These are phyloP conservation scores for Platypus cylindrus DNA, from an alignment of 2,888 invertebrate species.

Conservation along the genomic window DNA sequence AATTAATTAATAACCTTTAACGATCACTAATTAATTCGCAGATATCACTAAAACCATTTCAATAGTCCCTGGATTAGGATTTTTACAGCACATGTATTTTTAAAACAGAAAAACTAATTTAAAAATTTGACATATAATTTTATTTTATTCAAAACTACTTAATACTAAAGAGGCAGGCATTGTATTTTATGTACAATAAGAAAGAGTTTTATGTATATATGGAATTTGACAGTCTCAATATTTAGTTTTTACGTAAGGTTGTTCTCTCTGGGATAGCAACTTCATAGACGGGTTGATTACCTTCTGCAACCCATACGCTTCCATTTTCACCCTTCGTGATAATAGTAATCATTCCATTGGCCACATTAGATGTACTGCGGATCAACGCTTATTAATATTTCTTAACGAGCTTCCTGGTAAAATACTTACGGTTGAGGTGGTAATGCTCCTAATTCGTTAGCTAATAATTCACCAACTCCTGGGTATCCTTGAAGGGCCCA, in stretches of 20 bases:
- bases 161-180: too few species aligned
- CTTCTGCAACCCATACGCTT: slow-evolving; percentile 42
- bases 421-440: slow-evolving; percentile 29
- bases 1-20: too few species aligned
- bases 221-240: slow-evolving; percentile 1
- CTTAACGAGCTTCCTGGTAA: slow-evolving; percentile 1
- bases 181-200: too few species aligned
- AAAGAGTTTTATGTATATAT: too few species aligned
- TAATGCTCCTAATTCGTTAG: slow-evolving; percentile 24
- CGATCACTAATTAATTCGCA: too few species aligned
- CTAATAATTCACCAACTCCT: slow-evolving; percentile 22
- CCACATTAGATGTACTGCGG: slow-evolving; percentile 24
- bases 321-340: slow-evolving; percentile 37
- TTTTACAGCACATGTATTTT: too few species aligned
- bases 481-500: slow-evolving; percentile 22
- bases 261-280: slow-evolving; percentile 24
- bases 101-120: too few species aligned
- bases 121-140: too few species aligned
- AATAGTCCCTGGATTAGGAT: too few species aligned
- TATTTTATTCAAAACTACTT: too few species aligned
- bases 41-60: too few species aligned
- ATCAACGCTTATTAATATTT: background rate
- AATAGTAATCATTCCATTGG: slow-evolving; percentile 29
- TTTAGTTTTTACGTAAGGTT: slow-evolving; percentile 20
- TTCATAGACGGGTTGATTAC: slow-evolving; percentile 24